Base-by-base conservation (phyloP, 1,140 invertebrate genomes). In the Aphelenchoides besseyi region DNA sequence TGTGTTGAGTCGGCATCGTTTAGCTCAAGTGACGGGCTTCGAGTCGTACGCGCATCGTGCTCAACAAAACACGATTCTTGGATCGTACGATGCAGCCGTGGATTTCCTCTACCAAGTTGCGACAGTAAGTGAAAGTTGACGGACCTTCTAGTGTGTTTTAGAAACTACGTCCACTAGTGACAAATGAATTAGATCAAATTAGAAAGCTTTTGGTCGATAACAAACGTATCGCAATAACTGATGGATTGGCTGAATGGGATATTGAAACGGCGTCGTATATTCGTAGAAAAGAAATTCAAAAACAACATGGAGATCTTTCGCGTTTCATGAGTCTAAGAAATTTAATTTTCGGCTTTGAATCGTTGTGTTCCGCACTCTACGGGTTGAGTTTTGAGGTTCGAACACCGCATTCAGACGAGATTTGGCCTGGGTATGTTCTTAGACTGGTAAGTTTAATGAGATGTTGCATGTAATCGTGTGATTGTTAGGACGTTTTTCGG, bases 1-100 rank as follows among this genome's bases (percentile, higher is more conserved):
- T 23, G 54, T 83, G 2, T n/a, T 23, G 8, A 59, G 37, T 28
- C 52, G 82, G 2, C 72, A 84, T 70, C 12, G 73, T 35, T 69
- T 83, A 0, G 83, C 82, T 1, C 48, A 71, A 26, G 48, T 83
- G 3, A 84, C 83, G 26, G 82, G 82, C 18, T 85, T 77, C 62
- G 74, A 79, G 64, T 72, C 77, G 8, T 83, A 71, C 57, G 84
- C 82, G 9, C 76, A 83, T 55, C 59, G 82, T 3, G 79, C 83
- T 5, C 83, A 85, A 70, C 33, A 63, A 23, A 67, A 83, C 53
- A 73, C 79, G 8, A 55, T 85, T 5, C 63, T 83, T 2, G 68
- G 73, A 41, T 72, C 64, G 18, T 83, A 81, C 52, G 79, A 85
- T 26, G 64, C 71, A 48, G 83, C 68, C n/a, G 32, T 74, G 23